Evolutionary conservation across 1,140 invertebrate species (phyloP), one percentile per base, ranked within the genome.

Genomic region (Doryteuthis pealeii): DNA sequence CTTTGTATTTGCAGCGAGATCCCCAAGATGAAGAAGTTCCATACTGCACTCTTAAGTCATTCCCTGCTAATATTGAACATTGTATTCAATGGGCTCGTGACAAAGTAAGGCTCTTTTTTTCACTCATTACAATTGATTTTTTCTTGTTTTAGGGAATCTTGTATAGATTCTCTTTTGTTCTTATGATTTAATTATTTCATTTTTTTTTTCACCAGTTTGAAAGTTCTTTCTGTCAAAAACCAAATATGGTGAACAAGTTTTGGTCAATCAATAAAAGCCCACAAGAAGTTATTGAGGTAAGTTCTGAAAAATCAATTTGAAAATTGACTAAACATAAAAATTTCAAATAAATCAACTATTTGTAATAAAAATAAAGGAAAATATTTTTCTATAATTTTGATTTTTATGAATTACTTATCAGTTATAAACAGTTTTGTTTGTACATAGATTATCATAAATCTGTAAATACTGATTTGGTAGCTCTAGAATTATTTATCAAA

Each of bases 21-120:
- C 87, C 88, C 12, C 77, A 76, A 30, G 87, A 88, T 82, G 79
- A 84, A 68, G 85, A 87, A 76, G 81, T 85, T 32, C 88, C 88
- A 1, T 88, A 87, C 77, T 88, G 88, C 77, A 88, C 86, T n/a
- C 49, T 89, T 4, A 89, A 88, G 76, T 87, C 86, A 32, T 89
- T 89, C 76, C 88, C 88, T 30, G 82, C 85, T 8, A 83, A 82
- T 40, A 84, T 88, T 72, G 87, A 88, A 77, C 87, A 88, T 76
- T 87, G 86, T 79, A 87, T 88, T 70, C 82, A 86, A 68, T 89
- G 87, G 87, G 85, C 86, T 2, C 78, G 84, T 78, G 86, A 87
- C 65, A 88, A 88, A 79, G 85, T 86, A 79, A 71, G 18, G 2
- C 18, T 62, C 54, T n/a, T 28, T 62, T 62, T 18, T 66, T 6